Evolutionary conservation across 1,140 invertebrate species (phyloP), one percentile per base, ranked within the genome.

Genomic region (Aphelinus certus): DNA sequence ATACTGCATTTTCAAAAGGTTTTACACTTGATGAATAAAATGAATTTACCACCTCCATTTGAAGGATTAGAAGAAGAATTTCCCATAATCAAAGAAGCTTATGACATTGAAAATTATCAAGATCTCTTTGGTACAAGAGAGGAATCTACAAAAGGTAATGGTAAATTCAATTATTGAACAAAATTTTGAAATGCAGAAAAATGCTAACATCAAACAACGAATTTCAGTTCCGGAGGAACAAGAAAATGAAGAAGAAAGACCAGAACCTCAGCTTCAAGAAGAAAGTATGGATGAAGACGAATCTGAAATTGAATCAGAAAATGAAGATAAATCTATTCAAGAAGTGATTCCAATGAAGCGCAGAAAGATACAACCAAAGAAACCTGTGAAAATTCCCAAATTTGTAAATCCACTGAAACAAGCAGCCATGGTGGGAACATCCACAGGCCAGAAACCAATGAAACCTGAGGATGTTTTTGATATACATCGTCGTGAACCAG

Each of bases 21-120:
- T 4, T 83, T 98, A 64, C 96, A 98, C 90, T 89, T 98, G 49
- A 98, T 98, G 96, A 98, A 98, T 83, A 96, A 94, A 88, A 97
- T 98, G 96, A 95, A 94, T 86, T 83, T 98, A 61, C 93, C 94
- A 53, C 91, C 92, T 73, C 96, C 96, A n/a, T 97, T 98, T 88
- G 90, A 92, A 55, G 83, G 88, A 81, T 83, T 91, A 3, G 86
- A 88, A 61, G 57, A 53, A 57, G 83, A 87, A 78, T 89, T 85
- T 82, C 83, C 83, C 5, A 68, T 80, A 47, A 65, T 88, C 1
- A 85, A 82, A 73, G 81, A 88, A 73, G 75, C 72, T 3, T 88
- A 88, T 73, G 76, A 84, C 83, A 83, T 86, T 47, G 82, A 82
- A 79, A 86, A 82, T 77, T 89, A 78, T 63, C 85, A 80, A 75